Evolutionary conservation across 2,888 invertebrate genomes (phyloP).

Genomic region (Hyppa rectilinea): DNA sequence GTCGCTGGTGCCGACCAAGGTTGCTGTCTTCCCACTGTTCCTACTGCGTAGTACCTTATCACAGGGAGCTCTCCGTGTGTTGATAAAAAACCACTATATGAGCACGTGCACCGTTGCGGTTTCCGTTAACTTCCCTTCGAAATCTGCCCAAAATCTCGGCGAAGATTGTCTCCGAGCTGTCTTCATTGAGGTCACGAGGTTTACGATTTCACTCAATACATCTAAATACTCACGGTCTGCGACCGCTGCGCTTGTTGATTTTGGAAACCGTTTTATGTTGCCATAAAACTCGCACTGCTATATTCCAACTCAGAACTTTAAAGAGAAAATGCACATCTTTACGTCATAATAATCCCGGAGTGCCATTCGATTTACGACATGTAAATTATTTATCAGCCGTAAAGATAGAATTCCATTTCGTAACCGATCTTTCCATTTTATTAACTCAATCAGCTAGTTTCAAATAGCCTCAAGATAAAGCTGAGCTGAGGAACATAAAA

Average conservation of each 20-base stretch:
- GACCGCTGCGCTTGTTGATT: constrained; percentile 78
- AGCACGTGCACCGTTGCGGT: constrained; percentile 37
- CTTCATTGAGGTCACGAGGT: constrained; percentile 83
- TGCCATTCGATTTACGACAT: constrained; percentile 76
- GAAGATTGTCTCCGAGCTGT: constrained; percentile 71
- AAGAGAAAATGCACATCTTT: constrained; percentile 69
- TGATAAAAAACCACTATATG: constrained; percentile 24
- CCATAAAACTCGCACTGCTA: constrained; percentile 71
- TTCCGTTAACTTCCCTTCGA: constrained; percentile 71
- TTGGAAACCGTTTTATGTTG: constrained; percentile 77
- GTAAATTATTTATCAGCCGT: constrained; percentile 77
- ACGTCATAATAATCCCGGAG: constrained; percentile 65
- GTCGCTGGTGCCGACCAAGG: constrained; percentile 79
- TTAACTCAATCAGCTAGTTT: constrained; percentile 34
- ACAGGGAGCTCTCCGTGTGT: constrained; percentile 29
- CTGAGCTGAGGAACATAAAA: constrained; percentile 32
- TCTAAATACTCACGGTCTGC: constrained; percentile 74
- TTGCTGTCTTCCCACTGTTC: constrained; percentile 73
- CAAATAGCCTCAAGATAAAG: constrained; percentile 33
- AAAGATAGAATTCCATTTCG: constrained; percentile 73
- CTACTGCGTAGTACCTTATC: constrained; percentile 59
- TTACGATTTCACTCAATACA: constrained; percentile 84
- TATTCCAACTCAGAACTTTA: constrained; percentile 69
- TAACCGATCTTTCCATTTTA: constrained; percentile 60
- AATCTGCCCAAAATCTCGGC: constrained; percentile 58